A percentile compares a stretch with the other conserved stretches of the same genome.
Evolutionary conservation across 2,113 vertebrate species (phyloP).

Genomic region (Engraulis encrasicolus): DNA sequence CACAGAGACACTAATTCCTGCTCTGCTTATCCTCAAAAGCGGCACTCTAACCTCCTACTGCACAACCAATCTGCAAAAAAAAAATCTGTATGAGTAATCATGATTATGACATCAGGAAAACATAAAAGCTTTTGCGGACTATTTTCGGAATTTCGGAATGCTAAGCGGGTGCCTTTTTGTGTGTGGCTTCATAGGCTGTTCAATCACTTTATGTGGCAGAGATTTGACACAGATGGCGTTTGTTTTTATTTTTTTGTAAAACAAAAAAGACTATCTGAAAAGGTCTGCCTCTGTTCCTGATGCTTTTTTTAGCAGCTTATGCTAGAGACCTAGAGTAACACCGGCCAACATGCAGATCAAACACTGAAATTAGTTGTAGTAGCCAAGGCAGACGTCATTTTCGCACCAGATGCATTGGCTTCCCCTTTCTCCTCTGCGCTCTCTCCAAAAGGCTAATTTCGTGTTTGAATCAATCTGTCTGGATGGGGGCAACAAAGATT

Average conservation of each 20-base stretch:
- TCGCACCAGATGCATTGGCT: not conserved
- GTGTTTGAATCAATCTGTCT: conserved; percentile 25
- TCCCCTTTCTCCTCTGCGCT: not conserved
- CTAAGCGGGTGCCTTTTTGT: conserved; percentile 45
- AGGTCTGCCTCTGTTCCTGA: not conserved
- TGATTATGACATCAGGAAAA: not conserved
- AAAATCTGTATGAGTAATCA: not conserved
- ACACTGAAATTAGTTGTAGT: conserved; percentile 47
- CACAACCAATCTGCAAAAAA: conserved; percentile 3
- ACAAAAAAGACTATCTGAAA: not conserved
- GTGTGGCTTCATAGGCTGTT: conserved; percentile 49
- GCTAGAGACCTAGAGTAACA: not conserved
- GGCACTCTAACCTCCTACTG: conserved; percentile 3
- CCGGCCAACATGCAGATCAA: conserved; percentile 39
- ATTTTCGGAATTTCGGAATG: not conserved
- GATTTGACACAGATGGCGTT: conserved; percentile 2
- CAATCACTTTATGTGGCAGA: conserved; percentile 22
- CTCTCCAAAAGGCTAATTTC: conserved; percentile 43
- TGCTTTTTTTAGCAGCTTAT: conserved; percentile 13
- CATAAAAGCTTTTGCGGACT: not conserved
- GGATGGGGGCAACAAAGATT: not conserved
- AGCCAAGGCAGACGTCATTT: not conserved
- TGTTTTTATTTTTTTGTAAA: not conserved
- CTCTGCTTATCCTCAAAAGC: conserved; percentile 32
- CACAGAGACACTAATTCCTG: conserved; percentile 42